Conservation (phyloP, 2,113 vertebrate species). For the Equus przewalskii region DNA sequence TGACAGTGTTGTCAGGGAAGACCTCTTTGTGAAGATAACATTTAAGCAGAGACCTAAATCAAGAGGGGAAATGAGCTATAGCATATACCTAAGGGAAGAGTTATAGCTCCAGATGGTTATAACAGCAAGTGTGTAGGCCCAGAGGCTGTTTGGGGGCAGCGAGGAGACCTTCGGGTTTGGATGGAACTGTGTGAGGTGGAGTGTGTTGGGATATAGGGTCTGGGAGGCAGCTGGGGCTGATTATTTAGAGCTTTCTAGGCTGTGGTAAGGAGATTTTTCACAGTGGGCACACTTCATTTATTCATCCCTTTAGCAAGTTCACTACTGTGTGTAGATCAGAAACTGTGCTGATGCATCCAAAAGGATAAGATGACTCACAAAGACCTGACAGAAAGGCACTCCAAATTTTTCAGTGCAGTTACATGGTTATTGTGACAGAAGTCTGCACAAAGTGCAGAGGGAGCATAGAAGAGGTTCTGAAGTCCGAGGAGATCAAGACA, state of each 20-base stretch:
- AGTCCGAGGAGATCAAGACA: background rate
- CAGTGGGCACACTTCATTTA: background rate
- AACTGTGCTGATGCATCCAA: background rate
- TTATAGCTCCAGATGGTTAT: background rate
- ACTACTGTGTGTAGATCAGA: background rate
- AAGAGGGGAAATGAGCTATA: background rate
- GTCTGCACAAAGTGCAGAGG: background rate
- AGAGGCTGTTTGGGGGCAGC: background rate
- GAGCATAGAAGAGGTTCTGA: background rate
- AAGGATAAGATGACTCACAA: background rate
- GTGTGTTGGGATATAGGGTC: background rate
- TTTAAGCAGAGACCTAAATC: background rate
- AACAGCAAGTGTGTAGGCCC: background rate
- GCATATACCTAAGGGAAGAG: background rate
- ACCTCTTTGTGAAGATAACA: background rate
- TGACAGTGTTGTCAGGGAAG: background rate
- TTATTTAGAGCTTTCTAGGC: background rate
- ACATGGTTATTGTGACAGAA: background rate
- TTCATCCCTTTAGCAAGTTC: background rate
- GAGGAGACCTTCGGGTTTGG: background rate
- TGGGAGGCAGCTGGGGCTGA: background rate
- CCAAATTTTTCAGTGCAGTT: background rate
- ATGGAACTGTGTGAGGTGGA: background rate
- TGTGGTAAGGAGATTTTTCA: background rate
- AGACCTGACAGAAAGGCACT: background rate